These are phyloP conservation scores for Coenonympha arcania DNA, from an alignment of 2,888 invertebrate species.

Conservation along the genomic window DNA sequence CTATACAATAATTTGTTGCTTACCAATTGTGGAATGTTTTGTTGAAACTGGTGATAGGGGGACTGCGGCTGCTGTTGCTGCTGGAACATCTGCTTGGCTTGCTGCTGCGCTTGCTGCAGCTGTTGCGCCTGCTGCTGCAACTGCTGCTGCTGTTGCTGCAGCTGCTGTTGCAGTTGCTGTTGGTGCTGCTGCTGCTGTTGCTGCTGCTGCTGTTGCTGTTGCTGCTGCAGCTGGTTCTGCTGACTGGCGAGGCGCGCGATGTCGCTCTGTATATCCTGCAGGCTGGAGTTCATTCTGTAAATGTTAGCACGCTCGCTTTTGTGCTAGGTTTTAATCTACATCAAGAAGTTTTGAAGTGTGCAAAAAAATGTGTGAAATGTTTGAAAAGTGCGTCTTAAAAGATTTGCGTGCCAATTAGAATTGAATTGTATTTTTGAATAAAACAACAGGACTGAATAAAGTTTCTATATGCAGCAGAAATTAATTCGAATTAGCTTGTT, in stretches of 20 bases:
- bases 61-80: conserved; percentile 60
- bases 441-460: background rate
- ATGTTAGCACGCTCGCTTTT: conserved; percentile 31
- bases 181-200: conserved; percentile 58
- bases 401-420: no score
- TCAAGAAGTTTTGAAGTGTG: conserved; percentile 8
- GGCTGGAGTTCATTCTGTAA: conserved; percentile 90
- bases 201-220: conserved; percentile 71
- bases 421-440: no score
- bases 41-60: conserved; percentile 60
- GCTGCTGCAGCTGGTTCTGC: conserved; percentile 61
- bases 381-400: background rate
- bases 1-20: no score
- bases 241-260: conserved; percentile 91
- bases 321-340: conserved; percentile 21
- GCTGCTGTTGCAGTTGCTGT: conserved; percentile 51
- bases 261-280: conserved; percentile 94
- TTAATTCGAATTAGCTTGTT: no score
- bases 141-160: conserved; percentile 72
- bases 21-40: conserved; percentile 73
- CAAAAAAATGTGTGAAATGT: background rate
- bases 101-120: conserved; percentile 55
- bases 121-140: conserved; percentile 48
- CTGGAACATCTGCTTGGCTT: conserved; percentile 47
- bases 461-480: no score